Conservation (phyloP, 1,140 invertebrate genomes). For the Asobara japonica region DNA sequence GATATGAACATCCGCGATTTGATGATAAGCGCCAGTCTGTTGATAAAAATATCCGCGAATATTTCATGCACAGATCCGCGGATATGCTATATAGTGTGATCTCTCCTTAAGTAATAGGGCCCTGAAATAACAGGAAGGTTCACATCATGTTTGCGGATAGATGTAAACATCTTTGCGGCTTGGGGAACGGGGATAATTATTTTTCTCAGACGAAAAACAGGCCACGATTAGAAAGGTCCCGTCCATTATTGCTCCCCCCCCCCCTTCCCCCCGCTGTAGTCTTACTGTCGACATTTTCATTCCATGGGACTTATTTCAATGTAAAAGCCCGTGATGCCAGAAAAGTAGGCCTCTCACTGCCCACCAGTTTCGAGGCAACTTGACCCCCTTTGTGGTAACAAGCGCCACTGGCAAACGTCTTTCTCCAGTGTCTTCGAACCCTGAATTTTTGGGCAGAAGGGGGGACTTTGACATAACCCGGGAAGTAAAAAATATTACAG, state of each 20-base stretch:
- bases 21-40: too few species aligned
- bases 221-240: constrained; percentile 55
- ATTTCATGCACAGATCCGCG: too few species aligned
- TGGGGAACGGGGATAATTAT: constrained; percentile 9
- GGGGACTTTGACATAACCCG: constrained; percentile 10
- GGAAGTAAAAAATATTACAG: background rate
- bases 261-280: too few species aligned
- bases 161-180: background rate
- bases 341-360: constrained; percentile 18
- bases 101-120: too few species aligned
- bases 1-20: too few species aligned
- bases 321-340: background rate
- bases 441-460: background rate
- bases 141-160: background rate
- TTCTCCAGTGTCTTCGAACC: constrained; percentile 2
- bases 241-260: background rate
- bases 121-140: too few species aligned
- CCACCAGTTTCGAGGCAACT: constrained; percentile 10
- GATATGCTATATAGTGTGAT: too few species aligned
- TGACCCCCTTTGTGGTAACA: constrained; percentile 16
- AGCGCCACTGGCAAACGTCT: background rate
- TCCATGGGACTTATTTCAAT: background rate
- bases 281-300: constrained; percentile 1
- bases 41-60: too few species aligned
- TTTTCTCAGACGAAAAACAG: constrained; percentile 35